phyloP scores from a whole-genome alignment of 1,140 invertebrate species.

The Drosophila bipectinata region DNA sequence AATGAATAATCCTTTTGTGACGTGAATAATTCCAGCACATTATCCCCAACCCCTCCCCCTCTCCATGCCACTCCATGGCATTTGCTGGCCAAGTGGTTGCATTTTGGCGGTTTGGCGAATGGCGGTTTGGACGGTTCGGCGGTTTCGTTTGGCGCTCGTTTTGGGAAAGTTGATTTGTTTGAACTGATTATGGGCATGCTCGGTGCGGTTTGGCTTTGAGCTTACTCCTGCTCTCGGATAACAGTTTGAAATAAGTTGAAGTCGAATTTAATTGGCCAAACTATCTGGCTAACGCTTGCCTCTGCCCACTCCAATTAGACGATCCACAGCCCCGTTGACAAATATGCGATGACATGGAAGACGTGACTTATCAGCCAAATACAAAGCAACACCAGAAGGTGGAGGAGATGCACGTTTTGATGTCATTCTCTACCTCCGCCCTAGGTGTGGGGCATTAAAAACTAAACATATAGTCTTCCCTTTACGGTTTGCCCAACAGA shows the following conservation, averaged over 20 bases:
- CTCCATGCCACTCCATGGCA: too few species aligned
- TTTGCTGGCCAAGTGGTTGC: conserved; percentile 60
- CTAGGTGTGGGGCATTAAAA: conserved; percentile 56
- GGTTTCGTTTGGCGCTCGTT: conserved; percentile 45
- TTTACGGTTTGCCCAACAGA: conserved; percentile 41
- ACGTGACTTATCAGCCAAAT: conserved; percentile 64
- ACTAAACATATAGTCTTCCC: conserved; percentile 52
- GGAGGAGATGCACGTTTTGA: conserved; percentile 13
- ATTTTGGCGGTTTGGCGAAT: conserved; percentile 36
- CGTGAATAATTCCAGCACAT: conserved; percentile 51
- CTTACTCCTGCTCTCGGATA: conserved; percentile 33
- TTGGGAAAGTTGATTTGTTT: conserved; percentile 73
- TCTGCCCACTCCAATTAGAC: conserved; percentile 42
- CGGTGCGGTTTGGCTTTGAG: conserved; percentile 63
- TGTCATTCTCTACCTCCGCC: conserved; percentile 28
- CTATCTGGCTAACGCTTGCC: conserved; percentile 12
- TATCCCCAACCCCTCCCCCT: conserved; percentile 25
- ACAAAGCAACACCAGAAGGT: conserved; percentile 25
- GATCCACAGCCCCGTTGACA: conserved; percentile 2
- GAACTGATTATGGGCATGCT: conserved; percentile 69
- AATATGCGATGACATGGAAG: conserved; percentile 37
- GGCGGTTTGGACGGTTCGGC: conserved; percentile 44
- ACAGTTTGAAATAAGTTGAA: conserved; percentile 70
- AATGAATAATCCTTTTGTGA: conserved; percentile 40
- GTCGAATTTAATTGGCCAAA: conserved; percentile 61